Evolutionary conservation across 2,888 invertebrate genomes (phyloP), one percentile per base, ranked within the genome.

Genomic region (Xylophagus ater): DNA sequence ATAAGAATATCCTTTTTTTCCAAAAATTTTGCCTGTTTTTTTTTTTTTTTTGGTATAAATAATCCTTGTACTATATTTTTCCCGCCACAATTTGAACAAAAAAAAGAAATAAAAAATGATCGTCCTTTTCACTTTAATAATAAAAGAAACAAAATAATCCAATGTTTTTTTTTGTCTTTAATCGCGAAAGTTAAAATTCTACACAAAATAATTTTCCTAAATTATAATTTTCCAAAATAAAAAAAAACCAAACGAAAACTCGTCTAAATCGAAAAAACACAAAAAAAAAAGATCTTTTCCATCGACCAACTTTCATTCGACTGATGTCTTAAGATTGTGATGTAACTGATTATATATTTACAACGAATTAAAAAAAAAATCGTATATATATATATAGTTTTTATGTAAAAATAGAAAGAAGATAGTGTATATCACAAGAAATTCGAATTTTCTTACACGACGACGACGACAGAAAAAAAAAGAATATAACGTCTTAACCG

Each of bases 291-390:
- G 37, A 46, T 45, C 46, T 44, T 36, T 26, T 41, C 45, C 43
- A 40, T 38, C 45, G 43, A 38, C 37, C 38, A 59, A 59, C 56
- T 60, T 60, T 53, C 55, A 53, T 53, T 52, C 57, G 58, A 65
- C 65, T 65, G 61, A 65, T 64, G 65, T 62, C 60, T 60, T 59
- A 56, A 55, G 54, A 52, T 57, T 60, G 54, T 65, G 64, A 65
- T 65, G 64, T 65, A 65, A 65, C 65, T 59, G 60, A 60, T 64
- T 64, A 58, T 64, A 61, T 62, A 64, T 60, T 52, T 50, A n/a
- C n/a, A n/a, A n/a, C n/a, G n/a, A n/a, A n/a, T 49, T 47, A 45
- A 38, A 42, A 34, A 45, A 40, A 41, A 37, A 32, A 32, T 28
- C 17, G 28, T 43, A 34, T 34, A 37, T 34, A 37, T 43, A 43